Base-by-base conservation (phyloP, 1,140 invertebrate genomes). In the Heliconius eleuchia region DNA sequence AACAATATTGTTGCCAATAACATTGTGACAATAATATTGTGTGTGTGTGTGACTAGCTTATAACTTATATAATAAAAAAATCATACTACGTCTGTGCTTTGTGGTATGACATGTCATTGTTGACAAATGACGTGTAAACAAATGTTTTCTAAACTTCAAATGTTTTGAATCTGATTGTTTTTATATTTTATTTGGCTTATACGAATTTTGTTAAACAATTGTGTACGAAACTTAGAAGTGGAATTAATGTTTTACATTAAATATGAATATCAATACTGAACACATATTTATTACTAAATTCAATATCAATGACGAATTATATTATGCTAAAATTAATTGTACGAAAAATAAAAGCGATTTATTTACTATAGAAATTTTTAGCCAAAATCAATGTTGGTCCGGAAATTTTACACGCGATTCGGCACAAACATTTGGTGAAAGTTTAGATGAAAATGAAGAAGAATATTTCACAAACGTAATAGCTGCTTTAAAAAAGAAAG, bases 241-340 rank as follows among this genome's bases (percentile, higher is more conserved):
- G 11, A 66, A 60, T 66, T 66, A 27, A 66, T 27, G 27, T 66
- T 66, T 27, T 66, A 27, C n/a, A 23, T 23, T 60, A 8, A 30
- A 13, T 27, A 66, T 66, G 60, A n/a, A 16, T 66, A 30, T 13
- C 8, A 5, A 27, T 66, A 66, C 30, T 5, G 60, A 66, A 6
- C 60, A 66, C 27, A 73, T 23, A 34, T 66, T 77, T 77, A 6
- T 82, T 42, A 71, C 84, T 4, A 92, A 89, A 86, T 83, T 89
- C 23, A 75, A 82, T n/a, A 79, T 88, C 8, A 84, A 88, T 37
- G 83, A 74, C 19, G 81, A 81, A 74, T 19, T 50, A 7, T 46
- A 87, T 37, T 92, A 90, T 79, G 78, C 81, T 34, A 88, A 89
- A 84, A 37, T 91, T 39, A 27, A 80, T 16, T 93, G 90, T 88